A percentile compares a stretch with the other conserved stretches of the same genome.
phyloP scores from a whole-genome alignment of 2,113 vertebrate species.

The Sterrhoptilus dennistouni region DNA sequence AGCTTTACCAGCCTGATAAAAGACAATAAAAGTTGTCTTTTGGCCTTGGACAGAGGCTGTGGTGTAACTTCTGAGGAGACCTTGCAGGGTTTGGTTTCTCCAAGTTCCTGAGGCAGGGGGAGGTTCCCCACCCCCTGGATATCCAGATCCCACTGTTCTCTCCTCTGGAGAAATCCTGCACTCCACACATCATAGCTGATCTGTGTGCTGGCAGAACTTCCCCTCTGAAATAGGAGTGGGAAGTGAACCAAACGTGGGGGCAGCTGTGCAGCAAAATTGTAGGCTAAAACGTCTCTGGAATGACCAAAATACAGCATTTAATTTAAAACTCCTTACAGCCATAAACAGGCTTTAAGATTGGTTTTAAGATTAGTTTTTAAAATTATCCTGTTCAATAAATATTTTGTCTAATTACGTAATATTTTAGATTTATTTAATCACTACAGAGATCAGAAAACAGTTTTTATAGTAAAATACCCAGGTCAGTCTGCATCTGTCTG shows the following conservation, averaged over 20 bases:
- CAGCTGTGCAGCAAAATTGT: not conserved
- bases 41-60: not conserved
- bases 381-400: not conserved
- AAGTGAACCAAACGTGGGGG: not conserved
- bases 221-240: not conserved
- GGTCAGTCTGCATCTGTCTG: not conserved
- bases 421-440: not conserved
- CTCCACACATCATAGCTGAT: accelerated
- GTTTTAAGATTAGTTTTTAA: not conserved
- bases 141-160: accelerated
- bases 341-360: not conserved
- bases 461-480: not conserved
- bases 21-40: not conserved
- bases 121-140: not conserved
- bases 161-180: accelerated
- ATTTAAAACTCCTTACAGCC: not conserved
- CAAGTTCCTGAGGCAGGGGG: not conserved
- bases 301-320: not conserved
- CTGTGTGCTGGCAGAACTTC: too few relatives aligned
- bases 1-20: too few relatives aligned
- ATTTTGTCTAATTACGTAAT: not conserved
- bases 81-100: not conserved
- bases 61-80: not conserved
- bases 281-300: not conserved
- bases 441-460: not conserved